phyloP scores from a whole-genome alignment of 2,888 invertebrate genomes.

The Eupelmus urozonus region DNA sequence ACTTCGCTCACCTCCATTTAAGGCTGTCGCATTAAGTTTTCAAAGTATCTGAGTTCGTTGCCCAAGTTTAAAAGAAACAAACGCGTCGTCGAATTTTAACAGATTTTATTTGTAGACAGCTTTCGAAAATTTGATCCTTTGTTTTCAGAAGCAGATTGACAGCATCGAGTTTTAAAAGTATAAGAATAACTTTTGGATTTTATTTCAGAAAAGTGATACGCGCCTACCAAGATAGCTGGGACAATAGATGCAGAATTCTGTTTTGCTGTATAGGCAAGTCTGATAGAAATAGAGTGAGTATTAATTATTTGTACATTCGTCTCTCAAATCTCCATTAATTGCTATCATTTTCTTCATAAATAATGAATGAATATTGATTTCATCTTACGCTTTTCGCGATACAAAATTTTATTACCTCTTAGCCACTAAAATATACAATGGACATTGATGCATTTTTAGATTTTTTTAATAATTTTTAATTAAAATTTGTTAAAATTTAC shows the following conservation, averaged over 20 bases:
- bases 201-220: constrained; percentile 87
- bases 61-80: background rate
- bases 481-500: no score
- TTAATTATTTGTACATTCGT: background rate
- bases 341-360: no score
- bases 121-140: background rate
- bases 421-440: no score
- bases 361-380: no score
- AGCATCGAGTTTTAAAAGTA: background rate
- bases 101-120: background rate
- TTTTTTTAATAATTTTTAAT: no score
- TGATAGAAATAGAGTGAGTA: constrained; percentile 83
- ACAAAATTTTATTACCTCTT: no score
- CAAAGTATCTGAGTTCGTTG: background rate
- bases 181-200: constrained; percentile 3
- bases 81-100: background rate
- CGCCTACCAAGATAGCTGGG: constrained; percentile 93
- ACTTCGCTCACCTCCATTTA: constrained; percentile 8
- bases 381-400: no score
- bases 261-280: constrained; percentile 90
- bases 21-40: constrained; percentile 11
- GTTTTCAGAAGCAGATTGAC: background rate
- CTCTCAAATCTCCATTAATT: no score
- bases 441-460: no score
- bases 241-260: constrained; percentile 87